Evolutionary conservation across 2,888 invertebrate species (phyloP), one percentile per base, ranked within the genome.

Genomic region (Rotaria sp.): DNA sequence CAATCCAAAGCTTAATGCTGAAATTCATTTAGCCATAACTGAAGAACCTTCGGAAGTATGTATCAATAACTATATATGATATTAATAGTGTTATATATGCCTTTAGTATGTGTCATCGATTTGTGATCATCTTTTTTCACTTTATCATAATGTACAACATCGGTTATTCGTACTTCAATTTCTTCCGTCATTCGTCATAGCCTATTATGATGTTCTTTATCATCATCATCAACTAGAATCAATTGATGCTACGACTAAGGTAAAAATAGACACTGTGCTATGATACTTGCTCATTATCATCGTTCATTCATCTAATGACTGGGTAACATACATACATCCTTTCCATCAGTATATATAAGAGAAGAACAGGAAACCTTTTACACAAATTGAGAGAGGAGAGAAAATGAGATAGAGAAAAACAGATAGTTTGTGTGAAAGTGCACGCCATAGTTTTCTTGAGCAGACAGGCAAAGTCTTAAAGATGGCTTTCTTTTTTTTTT

Each of bases 171-270:
- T 80, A 15, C 45, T 80, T 45, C 80, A 80, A 80, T 80, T 80
- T n/a, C 45, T 80, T 45, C 80, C 80, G n/a, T 45, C 80, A 80
- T 80, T 80, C n/a, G 11, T 80, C 10, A n/a, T 21, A n/a, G 45
- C n/a, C 26, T 80, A 80, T 80, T 80, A 80, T 80, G 45, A 80
- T 80, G 80, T 80, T n/a, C 80, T 80, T n/a, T 80, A 80, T 45
- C 45, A 67, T 21, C 30, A 67, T 67, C 41, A n/a, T 67, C 67
- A 38, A 21, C 15, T 21, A 30, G 35, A 67, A 35, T 67, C 67
- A 67, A 35, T 67, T 67, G 67, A 67, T 38, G 30, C 67, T 67
- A 67, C 7, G 10, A 67, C 67, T 35, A 35, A 67, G 35, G 67
- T 67, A 67, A 67, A 67, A 67, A 30, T 15, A 67, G 80, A 45